A percentile compares a stretch with the other conserved stretches of the same genome.
These are phyloP conservation scores for Geodia barretti DNA, from an alignment of 37 sponge, comb jelly and placozoan genomes.

Conservation along the genomic window DNA sequence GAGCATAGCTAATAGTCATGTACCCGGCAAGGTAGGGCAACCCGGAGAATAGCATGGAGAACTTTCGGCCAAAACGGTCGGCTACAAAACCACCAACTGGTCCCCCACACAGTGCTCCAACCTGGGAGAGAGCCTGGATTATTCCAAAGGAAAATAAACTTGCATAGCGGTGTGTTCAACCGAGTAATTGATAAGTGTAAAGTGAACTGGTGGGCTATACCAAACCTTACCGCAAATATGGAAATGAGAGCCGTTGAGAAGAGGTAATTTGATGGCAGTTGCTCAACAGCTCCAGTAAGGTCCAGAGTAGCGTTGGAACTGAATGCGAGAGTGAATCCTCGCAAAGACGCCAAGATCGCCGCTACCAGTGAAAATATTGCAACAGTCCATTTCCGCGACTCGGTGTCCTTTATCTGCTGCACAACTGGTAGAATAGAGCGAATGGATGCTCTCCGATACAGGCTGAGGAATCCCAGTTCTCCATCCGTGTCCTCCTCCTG, in stretches of 20 bases:
- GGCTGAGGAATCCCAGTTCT: too few species aligned
- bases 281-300: neutral
- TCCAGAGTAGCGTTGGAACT: conserved; percentile 19
- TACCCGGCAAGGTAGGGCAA: conserved; percentile 42
- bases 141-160: too few species aligned
- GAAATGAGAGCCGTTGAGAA: neutral
- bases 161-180: too few species aligned
- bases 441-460: too few species aligned
- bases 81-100: conserved; percentile 27
- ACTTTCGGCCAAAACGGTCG: conserved; percentile 30
- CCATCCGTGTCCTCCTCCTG: too few species aligned
- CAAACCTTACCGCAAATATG: conserved; percentile 11
- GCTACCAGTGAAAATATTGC: neutral
- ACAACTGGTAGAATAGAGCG: too few species aligned
- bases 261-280: neutral
- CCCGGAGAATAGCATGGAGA: neutral
- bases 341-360: conserved; percentile 8
- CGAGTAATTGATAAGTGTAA: neutral
- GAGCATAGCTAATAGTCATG: conserved; percentile 1
- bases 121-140: conserved; percentile 21
- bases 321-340: conserved; percentile 9
- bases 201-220: neutral
- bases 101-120: conserved; percentile 45
- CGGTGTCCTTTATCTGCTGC: neutral
- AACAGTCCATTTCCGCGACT: neutral